A percentile compares a stretch with the other conserved stretches of the same genome.
These are phyloP conservation scores for Gymnarchus niloticus DNA, from an alignment of 2,113 vertebrate genomes.

Conservation along the genomic window DNA sequence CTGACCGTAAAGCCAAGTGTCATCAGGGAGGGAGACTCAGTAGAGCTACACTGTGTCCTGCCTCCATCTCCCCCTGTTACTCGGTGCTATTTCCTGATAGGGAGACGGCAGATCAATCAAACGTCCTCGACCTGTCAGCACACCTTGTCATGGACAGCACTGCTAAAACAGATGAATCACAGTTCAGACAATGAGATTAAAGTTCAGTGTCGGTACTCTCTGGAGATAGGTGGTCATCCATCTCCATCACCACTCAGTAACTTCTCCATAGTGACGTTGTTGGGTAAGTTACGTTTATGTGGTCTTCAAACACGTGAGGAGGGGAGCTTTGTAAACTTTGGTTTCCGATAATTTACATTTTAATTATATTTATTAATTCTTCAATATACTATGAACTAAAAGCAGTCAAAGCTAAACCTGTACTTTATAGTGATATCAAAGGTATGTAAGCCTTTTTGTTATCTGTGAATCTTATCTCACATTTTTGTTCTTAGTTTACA, in stretches of 20 bases:
- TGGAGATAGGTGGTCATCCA: background rate
- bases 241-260: background rate
- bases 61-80: background rate
- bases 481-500: background rate
- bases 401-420: background rate
- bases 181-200: background rate
- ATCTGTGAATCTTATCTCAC: background rate
- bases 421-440: background rate
- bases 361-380: too few relatives aligned
- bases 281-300: background rate
- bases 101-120: background rate
- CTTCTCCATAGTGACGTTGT: background rate
- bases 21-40: background rate
- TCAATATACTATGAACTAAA: background rate
- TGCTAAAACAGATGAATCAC: background rate
- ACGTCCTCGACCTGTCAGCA: background rate
- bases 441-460: background rate
- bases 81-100: background rate
- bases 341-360: too few relatives aligned
- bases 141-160: background rate
- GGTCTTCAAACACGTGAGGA: background rate
- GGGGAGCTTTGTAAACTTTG: too few relatives aligned
- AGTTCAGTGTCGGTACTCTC: background rate
- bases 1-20: background rate
- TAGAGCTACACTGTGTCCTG: background rate